These are phyloP conservation scores for Rhagium mordax DNA, from an alignment of 2,888 invertebrate genomes.

Conservation along the genomic window DNA sequence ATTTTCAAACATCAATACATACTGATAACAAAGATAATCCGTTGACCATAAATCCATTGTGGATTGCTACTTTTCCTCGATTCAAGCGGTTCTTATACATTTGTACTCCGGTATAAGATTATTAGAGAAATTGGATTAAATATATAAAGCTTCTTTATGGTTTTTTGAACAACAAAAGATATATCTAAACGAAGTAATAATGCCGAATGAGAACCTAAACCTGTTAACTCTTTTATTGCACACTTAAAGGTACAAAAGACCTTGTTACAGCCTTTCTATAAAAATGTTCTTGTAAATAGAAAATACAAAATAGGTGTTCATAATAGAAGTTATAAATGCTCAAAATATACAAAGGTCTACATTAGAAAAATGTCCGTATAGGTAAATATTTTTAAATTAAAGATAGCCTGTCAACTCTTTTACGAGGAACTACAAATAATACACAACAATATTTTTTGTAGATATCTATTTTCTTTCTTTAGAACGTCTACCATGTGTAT, in stretches of 20 bases:
- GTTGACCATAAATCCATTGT: conserved; percentile 2
- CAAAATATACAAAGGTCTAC: no score
- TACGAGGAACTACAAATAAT: no score
- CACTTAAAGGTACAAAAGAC: not conserved
- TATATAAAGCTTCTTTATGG: conserved; percentile 3
- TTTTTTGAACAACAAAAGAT: not conserved
- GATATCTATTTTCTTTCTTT: no score
- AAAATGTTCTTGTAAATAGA: not conserved
- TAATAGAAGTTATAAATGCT: no score
- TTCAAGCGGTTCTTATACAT: not conserved
- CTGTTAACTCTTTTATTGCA: not conserved
- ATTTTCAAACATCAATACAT: not conserved
- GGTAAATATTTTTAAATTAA: no score
- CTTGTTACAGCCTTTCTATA: not conserved
- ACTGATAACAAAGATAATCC: not conserved
- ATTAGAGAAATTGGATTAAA: conserved; percentile 6
- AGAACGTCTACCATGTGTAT: no score
- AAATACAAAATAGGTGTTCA: not conserved
- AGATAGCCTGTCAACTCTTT: no score
- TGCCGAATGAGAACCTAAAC: not conserved
- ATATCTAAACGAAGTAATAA: conserved; percentile 2
- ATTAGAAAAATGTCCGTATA: no score
- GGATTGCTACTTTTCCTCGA: not conserved
- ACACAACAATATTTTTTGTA: no score
- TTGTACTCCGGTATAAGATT: conserved; percentile 6